Evolutionary conservation across 2,113 vertebrate genomes (phyloP).

Genomic region (Gallinago jamesoni): DNA sequence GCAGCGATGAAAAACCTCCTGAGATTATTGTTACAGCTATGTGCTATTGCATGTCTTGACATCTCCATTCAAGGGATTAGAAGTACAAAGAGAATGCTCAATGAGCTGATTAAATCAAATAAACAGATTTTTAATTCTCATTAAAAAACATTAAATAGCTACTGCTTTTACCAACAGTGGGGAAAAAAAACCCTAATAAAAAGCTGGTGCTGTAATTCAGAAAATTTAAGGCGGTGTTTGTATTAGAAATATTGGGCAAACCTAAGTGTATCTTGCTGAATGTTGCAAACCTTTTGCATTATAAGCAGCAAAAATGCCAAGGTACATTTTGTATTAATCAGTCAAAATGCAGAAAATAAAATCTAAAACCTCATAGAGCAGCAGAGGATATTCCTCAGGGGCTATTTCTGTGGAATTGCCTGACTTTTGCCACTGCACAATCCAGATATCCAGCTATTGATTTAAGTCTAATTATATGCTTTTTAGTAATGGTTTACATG

Average conservation of each 20-base stretch:
- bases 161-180: constrained; percentile 10
- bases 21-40: constrained; percentile 16
- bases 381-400: constrained; percentile 69
- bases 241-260: constrained; percentile 47
- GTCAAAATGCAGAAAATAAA: constrained; percentile 75
- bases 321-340: constrained; percentile 77
- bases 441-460: constrained; percentile 75
- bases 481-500: constrained; percentile 75
- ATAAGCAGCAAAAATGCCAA: constrained; percentile 73
- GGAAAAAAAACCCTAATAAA: background rate
- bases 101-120: constrained; percentile 54
- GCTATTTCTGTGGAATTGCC: constrained; percentile 68
- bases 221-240: constrained; percentile 57
- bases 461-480: constrained; percentile 76
- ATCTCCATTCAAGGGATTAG: constrained; percentile 52
- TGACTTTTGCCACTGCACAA: constrained; percentile 69
- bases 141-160: constrained; percentile 32
- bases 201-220: constrained; percentile 15
- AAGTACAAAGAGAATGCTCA: constrained; percentile 38
- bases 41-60: constrained; percentile 25
- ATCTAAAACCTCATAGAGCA: constrained; percentile 64
- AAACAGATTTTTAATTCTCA: constrained; percentile 53
- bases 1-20: background rate
- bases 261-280: constrained; percentile 49
- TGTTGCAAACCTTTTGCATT: constrained; percentile 71